Base-by-base conservation (phyloP, 2,888 invertebrate genomes). In the Sceliomorpha sp. region DNA sequence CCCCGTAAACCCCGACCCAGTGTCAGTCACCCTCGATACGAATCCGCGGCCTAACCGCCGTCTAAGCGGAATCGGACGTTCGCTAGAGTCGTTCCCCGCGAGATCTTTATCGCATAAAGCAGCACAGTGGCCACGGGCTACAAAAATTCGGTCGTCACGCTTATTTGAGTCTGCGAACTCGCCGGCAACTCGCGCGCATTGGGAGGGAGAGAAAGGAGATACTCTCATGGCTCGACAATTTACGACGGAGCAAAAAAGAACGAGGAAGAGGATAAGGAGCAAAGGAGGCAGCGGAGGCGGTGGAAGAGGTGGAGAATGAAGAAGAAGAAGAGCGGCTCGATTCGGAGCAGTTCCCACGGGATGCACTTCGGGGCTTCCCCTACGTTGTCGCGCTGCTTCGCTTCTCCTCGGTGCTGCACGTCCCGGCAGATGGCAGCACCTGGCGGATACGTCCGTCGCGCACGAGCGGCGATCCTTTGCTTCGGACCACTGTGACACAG, bases 341-440 rank as follows among this genome's bases (percentile, higher is more conserved):
- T 50, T 48, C 39, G 37, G 56, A 44, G 58, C 63, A 34, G 60
- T 72, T 75, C 74, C 71, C 75, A 73, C 75, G 73, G 58, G 62
- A 59, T 48, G 34, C 58, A 39, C 31, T 34, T 31, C 17, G 42
- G 60, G 44, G 24, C 40, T 50, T 56, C 51, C 56, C 62, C 34
- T 39, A 9, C 40, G 60, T 37, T 17, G 15, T 20, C 42, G 8
- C 2, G 32, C 27, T 14, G 37, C 31, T 36, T 17, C n/a, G 7
- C 31, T 14, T 31, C 59, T 12, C 45, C 55, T 45, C 15, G 42
- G 58, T 55, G 32, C 8, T 51, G 31, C 26, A 12, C 6, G 26
- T 8, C 24, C 58, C 79, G 44, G 37, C 42, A 82, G 87, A 75
- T 81, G 85, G 82, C 86, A 85, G 85, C 87, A 86, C 59, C 78